Conservation (phyloP, 1,140 invertebrate genomes). For the Harpegnathos saltator region DNA sequence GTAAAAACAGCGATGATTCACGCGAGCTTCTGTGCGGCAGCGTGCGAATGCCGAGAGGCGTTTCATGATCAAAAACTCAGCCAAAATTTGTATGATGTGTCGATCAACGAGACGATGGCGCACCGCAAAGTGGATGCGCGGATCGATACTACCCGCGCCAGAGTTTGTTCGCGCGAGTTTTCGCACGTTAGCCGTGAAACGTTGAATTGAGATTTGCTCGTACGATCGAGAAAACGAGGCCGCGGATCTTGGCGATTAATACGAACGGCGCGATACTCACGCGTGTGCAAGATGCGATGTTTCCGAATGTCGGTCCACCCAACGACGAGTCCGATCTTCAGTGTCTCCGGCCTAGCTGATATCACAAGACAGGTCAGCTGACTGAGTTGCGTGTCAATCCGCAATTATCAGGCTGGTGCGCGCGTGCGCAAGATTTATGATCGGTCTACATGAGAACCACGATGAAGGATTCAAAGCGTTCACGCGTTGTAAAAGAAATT, state of each 20-base stretch:
- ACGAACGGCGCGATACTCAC: slow-evolving; percentile 18
- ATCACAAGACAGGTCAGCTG: slow-evolving; percentile 85
- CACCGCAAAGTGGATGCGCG: slow-evolving; percentile 69
- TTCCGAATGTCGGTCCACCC: slow-evolving; percentile 73
- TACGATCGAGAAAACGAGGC: neutral
- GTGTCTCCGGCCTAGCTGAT: slow-evolving; percentile 70
- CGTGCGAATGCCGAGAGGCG: too few species aligned
- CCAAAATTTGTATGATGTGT: slow-evolving; percentile 1
- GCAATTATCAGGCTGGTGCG: slow-evolving; percentile 65
- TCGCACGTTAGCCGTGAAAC: neutral
- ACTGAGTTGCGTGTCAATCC: slow-evolving; percentile 74
- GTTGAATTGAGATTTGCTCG: neutral
- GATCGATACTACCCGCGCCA: slow-evolving; percentile 66
- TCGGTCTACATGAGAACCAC: slow-evolving; percentile 20
- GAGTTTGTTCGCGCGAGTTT: neutral
- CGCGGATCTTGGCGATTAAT: neutral
- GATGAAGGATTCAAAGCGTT: neutral
- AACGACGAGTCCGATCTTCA: slow-evolving; percentile 66
- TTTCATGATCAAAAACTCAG: neutral
- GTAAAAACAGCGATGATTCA: neutral
- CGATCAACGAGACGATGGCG: slow-evolving; percentile 78
- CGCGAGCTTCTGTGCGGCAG: neutral
- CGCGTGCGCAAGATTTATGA: neutral
- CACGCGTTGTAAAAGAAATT: too few species aligned
- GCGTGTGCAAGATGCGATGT: slow-evolving; percentile 68